Evolutionary conservation across 64 coral and sea anemone genomes (phyloP).

Genomic region (Montipora capricornis): DNA sequence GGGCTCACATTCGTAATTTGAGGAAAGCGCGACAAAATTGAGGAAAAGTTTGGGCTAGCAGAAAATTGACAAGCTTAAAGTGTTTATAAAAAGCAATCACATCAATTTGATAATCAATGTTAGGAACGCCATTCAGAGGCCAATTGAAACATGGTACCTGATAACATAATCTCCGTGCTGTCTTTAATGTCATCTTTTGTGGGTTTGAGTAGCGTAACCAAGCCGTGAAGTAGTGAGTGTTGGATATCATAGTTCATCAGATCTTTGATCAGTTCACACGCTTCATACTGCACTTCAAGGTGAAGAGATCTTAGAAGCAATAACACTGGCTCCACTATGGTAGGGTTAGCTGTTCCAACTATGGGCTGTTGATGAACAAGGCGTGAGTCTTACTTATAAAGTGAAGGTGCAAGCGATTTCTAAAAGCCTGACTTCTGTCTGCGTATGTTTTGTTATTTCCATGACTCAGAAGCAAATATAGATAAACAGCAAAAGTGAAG

Average conservation of each 20-base stretch:
- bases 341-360: constrained; percentile 77
- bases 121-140: no score
- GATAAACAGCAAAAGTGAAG: no score
- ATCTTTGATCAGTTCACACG: constrained; percentile 97
- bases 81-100: neutral
- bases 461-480: neutral
- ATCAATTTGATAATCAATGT: neutral
- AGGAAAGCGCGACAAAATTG: no score
- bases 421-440: no score
- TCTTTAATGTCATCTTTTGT: constrained; percentile 93
- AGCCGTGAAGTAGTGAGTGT: constrained; percentile 77
- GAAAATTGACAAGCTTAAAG: neutral
- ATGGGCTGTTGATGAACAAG: constrained; percentile 72
- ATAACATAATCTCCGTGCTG: constrained; percentile 72
- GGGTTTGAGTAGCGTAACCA: constrained; percentile 89
- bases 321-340: constrained; percentile 91
- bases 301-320: constrained; percentile 91
- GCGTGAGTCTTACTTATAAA: neutral
- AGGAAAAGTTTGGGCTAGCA: neutral
- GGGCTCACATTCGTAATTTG: no score
- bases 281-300: constrained; percentile 96
- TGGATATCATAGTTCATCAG: constrained; percentile 87
- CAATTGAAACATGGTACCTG: neutral
- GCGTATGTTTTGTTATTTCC: neutral
- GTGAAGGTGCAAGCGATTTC: neutral